Percentiles rank a stretch among this genome's conserved stretches.
phyloP scores from a whole-genome alignment of 2,797 vertebrate genomes.

The Pelobates cultripes region DNA sequence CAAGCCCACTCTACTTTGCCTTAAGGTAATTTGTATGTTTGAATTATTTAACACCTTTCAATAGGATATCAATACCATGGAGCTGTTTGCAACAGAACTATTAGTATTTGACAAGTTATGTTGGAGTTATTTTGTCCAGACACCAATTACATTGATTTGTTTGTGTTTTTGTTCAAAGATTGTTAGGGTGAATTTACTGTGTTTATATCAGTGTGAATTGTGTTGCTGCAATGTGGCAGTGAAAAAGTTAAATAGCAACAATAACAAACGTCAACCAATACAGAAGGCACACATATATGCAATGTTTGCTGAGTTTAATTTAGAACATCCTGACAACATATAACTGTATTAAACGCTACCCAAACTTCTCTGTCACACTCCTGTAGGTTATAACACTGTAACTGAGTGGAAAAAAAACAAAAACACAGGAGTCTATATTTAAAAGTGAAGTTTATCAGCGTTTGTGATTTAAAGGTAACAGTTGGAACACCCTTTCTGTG shows the following conservation, averaged over 20 bases:
- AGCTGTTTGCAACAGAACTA: neutral
- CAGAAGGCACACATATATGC: too few species aligned
- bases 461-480: neutral
- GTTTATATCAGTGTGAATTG: too few species aligned
- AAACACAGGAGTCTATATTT: conserved; percentile 19
- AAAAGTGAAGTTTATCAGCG: neutral
- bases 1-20: neutral
- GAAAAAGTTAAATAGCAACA: neutral
- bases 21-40: conserved; percentile 20
- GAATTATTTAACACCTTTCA: conserved; percentile 30
- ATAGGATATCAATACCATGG: conserved; percentile 28
- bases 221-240: neutral
- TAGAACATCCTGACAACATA: too few species aligned
- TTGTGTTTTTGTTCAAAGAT: neutral
- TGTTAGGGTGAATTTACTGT: neutral
- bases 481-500: neutral
- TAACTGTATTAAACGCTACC: neutral
- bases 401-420: neutral
- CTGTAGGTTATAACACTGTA: neutral
- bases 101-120: too few species aligned
- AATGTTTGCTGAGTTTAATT: too few species aligned
- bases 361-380: neutral
- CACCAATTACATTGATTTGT: too few species aligned
- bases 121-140: too few species aligned
- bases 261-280: too few species aligned